Evolutionary conservation across 2,797 vertebrate genomes (phyloP), one percentile per base, ranked within the genome.

Genomic region (Mus minutoides): DNA sequence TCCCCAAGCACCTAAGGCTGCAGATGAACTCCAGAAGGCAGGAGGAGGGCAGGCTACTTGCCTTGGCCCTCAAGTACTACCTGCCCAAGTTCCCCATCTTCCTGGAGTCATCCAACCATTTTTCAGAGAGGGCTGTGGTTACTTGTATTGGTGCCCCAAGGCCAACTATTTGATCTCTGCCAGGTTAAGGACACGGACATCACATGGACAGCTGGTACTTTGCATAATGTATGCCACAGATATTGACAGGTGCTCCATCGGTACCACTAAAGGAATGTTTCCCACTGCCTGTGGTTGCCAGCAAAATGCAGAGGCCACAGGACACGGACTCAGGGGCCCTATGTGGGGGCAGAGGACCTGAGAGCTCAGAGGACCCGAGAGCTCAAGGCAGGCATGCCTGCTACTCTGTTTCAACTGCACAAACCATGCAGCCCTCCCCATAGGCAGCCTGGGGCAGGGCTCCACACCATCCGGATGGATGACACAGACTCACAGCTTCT

Each of bases 101-200:
- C 40, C 40, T 12, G 52, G 43, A 62, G 29, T 29, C 52, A 43
- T 26, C 37, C 75, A n/a, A 17, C 34, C 29, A 3, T 9, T 78
- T 8, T 16, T 11, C 0, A 2, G 49, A 3, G 22, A 21, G 56
- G 0, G 16, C 76, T 31, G 22, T 11, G 16, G 86, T 40, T 4
- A 1, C 40, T 40, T 37, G 14, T 17, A 3, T 26, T 71, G 26
- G n/a, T 69, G 52, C 29, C 3, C 29, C 85, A 26, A n/a, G 21
- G 43, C 40, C 40, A 11, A 11, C 14, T 29, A 4, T 12, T 10
- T 1, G 4, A 1, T 8, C 34, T 21, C 69, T 58, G 9, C 49
- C 46, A 3, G 0, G 4, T 64, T 2, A 12, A 9, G 2, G 29
- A 40, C 0, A 14, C 34, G 0, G 11, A 49, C 0, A 0, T 8